Evolutionary conservation across 1,140 invertebrate genomes (phyloP).

Genomic region (Drosophila athabasca): DNA sequence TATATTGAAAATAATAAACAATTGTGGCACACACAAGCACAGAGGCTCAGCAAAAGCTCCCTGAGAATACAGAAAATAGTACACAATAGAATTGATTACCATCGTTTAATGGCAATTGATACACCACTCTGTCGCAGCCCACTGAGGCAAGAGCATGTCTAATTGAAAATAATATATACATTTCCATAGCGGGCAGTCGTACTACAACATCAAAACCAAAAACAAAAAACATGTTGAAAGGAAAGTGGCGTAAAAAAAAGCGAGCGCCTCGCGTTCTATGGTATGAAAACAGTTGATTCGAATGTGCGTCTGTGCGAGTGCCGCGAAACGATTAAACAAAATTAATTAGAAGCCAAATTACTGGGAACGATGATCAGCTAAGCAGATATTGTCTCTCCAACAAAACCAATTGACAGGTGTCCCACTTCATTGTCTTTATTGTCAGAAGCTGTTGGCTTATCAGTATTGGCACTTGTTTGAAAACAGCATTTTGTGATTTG

Average conservation of each 20-base stretch:
- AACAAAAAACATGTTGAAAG: conserved; percentile 34
- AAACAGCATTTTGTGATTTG: no score
- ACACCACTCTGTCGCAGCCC: conserved; percentile 42
- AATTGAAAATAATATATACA: conserved; percentile 42
- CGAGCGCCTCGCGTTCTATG: conserved; percentile 27
- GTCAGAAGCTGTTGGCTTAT: no score
- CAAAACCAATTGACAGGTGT: conserved; percentile 24
- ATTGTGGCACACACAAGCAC: conserved; percentile 38
- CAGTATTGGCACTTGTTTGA: no score
- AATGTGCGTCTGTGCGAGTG: background rate
- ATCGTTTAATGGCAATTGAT: conserved; percentile 59
- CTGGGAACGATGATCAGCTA: conserved; percentile 27
- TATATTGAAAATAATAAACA: conserved; percentile 48
- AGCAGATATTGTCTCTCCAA: background rate
- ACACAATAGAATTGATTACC: conserved; percentile 59
- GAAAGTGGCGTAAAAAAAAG: conserved; percentile 31
- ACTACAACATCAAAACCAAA: background rate
- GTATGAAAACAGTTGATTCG: conserved; percentile 10
- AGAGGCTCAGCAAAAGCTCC: background rate
- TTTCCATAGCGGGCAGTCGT: background rate
- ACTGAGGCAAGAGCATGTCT: conserved; percentile 40
- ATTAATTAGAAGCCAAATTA: conserved; percentile 19
- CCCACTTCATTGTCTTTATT: no score
- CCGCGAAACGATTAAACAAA: conserved; percentile 29
- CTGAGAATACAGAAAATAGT: conserved; percentile 19